Base-by-base conservation (phyloP, 2,888 invertebrate genomes). In the Pterostichus niger region DNA sequence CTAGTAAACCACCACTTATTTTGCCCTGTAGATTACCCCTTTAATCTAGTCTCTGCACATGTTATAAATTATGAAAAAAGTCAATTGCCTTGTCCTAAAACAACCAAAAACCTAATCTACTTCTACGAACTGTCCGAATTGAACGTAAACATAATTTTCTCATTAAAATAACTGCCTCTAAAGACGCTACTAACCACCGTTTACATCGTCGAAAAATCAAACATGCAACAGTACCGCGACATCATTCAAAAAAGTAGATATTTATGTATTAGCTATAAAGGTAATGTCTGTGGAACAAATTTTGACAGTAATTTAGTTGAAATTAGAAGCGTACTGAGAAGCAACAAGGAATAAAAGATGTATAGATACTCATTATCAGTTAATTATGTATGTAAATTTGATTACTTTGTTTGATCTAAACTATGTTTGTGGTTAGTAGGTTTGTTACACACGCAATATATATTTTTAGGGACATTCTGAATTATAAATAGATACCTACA, bases 361-460 rank as follows among this genome's bases (percentile, higher is more conserved):
- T 49, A 10, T 13, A 13, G 5, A 44, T 7, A 6, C 40, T 40
- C 40, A 40, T 40, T 40, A 40, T 40, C 6, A 40, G 5, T 40
- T 11, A 49, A 11, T 49, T 49, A 49, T 49, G 11, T 2, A 49
- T 49, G 49, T 11, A 13, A 49, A n/a, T 49, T 6, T 49, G 49
- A 49, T 49, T 10, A 49, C n/a, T 49, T 49, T 49, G 49, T 49
- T 49, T 49, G 49, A 49, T 49, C 49, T 49, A 49, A 11, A n/a
- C 6, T n/a, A 49, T n/a, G n/a, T 49, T 49, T 79, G 83, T 59
- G 44, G 54, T 44, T 83, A 6, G 40, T 40, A 40, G 78, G 61
- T 83, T 68, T 33, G 78, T 71, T 59, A 68, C 77, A 77, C 78
- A 83, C 78, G 78, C 54, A 52, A 78, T 31, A 78, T 73, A 83